Evolutionary conservation across 2,797 vertebrate genomes (phyloP).

Genomic region (Enteromius afrohamiltoni): DNA sequence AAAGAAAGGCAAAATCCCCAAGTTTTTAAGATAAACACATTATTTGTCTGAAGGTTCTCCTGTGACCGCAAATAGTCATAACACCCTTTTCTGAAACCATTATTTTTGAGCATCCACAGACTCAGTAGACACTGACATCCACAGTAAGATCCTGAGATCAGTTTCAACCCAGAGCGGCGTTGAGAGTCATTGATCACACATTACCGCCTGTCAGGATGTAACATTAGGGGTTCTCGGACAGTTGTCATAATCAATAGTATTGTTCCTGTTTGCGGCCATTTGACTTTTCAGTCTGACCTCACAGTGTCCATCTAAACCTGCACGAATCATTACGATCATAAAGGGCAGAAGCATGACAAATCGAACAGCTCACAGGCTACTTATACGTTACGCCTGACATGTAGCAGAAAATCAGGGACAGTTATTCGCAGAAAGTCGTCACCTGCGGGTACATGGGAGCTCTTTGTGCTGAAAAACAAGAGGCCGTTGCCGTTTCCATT

Average conservation of each 20-base stretch:
- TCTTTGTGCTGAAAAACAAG: conserved; percentile 48
- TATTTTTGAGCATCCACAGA: background rate
- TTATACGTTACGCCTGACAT: conserved; percentile 39
- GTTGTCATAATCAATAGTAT: conserved; percentile 18
- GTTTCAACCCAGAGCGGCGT: conserved; percentile 3
- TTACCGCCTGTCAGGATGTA: conserved; percentile 18
- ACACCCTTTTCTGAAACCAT: background rate
- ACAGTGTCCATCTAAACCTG: conserved; percentile 7
- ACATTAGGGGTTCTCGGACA: conserved; percentile 26
- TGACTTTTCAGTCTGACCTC: conserved; percentile 13
- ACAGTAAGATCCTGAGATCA: conserved; percentile 20
- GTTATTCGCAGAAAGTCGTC: conserved; percentile 36
- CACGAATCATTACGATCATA: background rate
- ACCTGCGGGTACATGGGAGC: conserved; percentile 40
- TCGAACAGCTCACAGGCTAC: conserved; percentile 28
- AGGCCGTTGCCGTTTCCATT: conserved; percentile 48
- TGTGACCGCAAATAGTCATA: background rate
- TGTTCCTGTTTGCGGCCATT: conserved; percentile 18
- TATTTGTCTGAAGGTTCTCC: too few relatives aligned
- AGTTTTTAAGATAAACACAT: too few relatives aligned
- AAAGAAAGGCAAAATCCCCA: background rate
- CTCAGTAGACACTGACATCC: background rate
- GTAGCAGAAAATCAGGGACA: conserved; percentile 21
- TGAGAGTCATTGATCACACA: conserved; percentile 28
- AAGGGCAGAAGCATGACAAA: conserved; percentile 30